phyloP scores from a whole-genome alignment of 1,140 invertebrate species.

The Habropoda laboriosa region DNA sequence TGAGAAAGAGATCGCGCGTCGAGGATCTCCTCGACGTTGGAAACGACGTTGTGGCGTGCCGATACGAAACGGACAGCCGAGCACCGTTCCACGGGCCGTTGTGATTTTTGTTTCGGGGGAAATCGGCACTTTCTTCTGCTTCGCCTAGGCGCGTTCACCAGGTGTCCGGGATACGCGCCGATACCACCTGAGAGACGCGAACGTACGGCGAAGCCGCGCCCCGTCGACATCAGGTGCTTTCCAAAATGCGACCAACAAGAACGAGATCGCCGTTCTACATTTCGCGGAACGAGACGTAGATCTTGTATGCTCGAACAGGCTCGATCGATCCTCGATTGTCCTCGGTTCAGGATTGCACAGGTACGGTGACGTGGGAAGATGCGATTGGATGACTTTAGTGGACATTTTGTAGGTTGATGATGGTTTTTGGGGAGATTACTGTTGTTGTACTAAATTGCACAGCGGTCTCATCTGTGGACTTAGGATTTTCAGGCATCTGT shows the following conservation, averaged over 20 bases:
- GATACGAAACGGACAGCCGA: conserved; percentile 19
- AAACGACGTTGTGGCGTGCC: conserved; percentile 36
- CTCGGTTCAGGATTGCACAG: neutral
- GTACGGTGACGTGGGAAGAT: neutral
- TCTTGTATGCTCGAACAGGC: neutral
- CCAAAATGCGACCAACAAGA: conserved; percentile 65
- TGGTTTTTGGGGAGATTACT: neutral
- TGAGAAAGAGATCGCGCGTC: conserved; percentile 31
- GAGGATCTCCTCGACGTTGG: conserved; percentile 18
- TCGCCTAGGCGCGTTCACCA: conserved; percentile 7
- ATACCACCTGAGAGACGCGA: neutral
- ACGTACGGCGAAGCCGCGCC: conserved; percentile 32
- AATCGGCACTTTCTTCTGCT: conserved; percentile 68
- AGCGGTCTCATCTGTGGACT: too few species aligned
- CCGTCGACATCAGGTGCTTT: conserved; percentile 37
- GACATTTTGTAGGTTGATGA: neutral
- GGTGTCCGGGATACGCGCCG: neutral
- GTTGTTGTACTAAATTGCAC: too few species aligned
- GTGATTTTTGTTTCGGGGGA: conserved; percentile 61
- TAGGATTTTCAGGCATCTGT: too few species aligned
- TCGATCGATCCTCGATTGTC: neutral
- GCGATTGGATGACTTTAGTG: neutral
- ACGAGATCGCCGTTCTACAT: conserved; percentile 44
- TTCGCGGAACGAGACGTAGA: neutral
- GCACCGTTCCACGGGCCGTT: neutral